Percentiles rank a stretch among this genome's conserved stretches.
Evolutionary conservation across 2,888 invertebrate species (phyloP).

Genomic region (Onthophagus sagittarius): DNA sequence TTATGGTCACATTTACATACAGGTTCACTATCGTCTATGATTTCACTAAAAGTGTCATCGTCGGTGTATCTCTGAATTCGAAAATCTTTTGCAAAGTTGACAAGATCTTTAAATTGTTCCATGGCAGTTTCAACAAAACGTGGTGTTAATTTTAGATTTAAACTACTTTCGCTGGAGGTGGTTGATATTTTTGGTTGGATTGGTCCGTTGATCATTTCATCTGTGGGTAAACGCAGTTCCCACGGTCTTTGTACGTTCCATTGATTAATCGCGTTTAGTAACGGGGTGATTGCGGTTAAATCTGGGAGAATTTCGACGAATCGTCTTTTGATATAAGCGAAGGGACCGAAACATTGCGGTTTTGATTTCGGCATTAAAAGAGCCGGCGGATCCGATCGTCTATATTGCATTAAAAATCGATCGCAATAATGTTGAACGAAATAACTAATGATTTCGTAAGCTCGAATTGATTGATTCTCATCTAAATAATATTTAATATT

Average conservation of each 20-base stretch:
- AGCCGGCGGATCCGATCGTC: conserved; percentile 15
- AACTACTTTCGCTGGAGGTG: conserved; percentile 1
- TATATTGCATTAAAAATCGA: conserved; percentile 20
- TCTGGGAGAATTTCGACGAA: conserved; percentile 14
- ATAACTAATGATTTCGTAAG: conserved; percentile 19
- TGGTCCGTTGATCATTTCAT: background rate
- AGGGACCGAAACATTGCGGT: background rate
- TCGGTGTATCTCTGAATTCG: background rate
- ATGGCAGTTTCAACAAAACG: conserved; percentile 9
- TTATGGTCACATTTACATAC: background rate
- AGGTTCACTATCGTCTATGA: too few relatives aligned
- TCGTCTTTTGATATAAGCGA: conserved; percentile 10
- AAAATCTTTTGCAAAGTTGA: conserved; percentile 11
- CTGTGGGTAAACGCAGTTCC: conserved; percentile 15
- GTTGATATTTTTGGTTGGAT: background rate
- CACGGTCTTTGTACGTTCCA: conserved; percentile 3
- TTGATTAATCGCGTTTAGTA: conserved; percentile 10
- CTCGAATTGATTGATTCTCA: conserved; percentile 13
- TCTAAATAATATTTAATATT: conserved; percentile 18
- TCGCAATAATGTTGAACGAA: conserved; percentile 13
- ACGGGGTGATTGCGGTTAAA: conserved; percentile 7
- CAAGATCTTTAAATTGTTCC: conserved; percentile 14
- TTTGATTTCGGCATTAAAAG: background rate
- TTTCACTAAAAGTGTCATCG: too few relatives aligned
- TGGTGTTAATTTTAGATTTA: conserved; percentile 7